Evolutionary conservation across 2,888 invertebrate genomes (phyloP).

Genomic region (Hyppa rectilinea): DNA sequence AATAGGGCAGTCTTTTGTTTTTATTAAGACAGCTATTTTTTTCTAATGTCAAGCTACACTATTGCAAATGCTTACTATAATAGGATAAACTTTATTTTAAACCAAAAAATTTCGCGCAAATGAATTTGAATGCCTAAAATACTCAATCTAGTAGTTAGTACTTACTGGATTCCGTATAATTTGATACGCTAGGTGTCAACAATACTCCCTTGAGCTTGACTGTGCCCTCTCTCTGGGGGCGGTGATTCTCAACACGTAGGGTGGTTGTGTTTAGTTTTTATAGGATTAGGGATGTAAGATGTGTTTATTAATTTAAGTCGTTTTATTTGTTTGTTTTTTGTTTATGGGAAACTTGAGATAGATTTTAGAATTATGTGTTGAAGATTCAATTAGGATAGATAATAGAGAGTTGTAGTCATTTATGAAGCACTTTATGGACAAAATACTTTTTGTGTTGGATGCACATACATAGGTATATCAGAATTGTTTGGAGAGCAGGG

Average conservation of each 20-base stretch:
- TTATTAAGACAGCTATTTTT: not conserved
- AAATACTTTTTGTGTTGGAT: too few relatives aligned
- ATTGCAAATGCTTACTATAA: too few relatives aligned
- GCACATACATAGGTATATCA: too few relatives aligned
- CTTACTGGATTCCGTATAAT: constrained; percentile 5
- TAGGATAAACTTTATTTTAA: too few relatives aligned
- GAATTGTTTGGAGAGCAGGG: not conserved
- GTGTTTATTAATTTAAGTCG: constrained; percentile 53
- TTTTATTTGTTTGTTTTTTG: constrained; percentile 9
- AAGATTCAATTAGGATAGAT: not conserved
- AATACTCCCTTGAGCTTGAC: constrained; percentile 7
- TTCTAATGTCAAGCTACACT: too few relatives aligned
- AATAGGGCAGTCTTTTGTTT: too few relatives aligned
- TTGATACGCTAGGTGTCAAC: constrained; percentile 10
- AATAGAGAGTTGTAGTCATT: not conserved
- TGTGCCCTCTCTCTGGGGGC: constrained; percentile 47
- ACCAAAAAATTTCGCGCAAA: too few relatives aligned
- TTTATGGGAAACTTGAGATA: too few relatives aligned
- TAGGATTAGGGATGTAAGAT: constrained; percentile 45
- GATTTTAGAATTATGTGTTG: not conserved
- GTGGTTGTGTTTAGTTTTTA: constrained; percentile 41
- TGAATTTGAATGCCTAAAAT: too few relatives aligned
- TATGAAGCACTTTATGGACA: too few relatives aligned
- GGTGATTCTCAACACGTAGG: constrained; percentile 59
- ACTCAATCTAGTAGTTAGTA: not conserved